These are phyloP conservation scores for Characodon lateralis DNA, from an alignment of 2,797 vertebrate genomes.

Conservation along the genomic window DNA sequence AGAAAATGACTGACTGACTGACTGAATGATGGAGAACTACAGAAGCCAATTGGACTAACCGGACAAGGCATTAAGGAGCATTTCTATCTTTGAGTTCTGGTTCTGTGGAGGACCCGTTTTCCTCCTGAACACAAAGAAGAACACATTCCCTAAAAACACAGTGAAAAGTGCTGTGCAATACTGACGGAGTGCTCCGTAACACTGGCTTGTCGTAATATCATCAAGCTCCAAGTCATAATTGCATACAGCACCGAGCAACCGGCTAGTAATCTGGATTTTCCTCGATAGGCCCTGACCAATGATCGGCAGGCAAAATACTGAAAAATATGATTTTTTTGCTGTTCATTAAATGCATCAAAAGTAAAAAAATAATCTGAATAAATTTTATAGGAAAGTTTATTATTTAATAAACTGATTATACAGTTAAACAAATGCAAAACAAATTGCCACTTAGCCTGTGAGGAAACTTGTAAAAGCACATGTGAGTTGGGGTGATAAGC, in stretches of 20 bases:
- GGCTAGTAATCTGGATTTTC: neutral
- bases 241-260: neutral
- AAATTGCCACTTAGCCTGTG: slow-evolving; percentile 8
- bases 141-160: neutral
- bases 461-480: slow-evolving; percentile 38
- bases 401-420: neutral
- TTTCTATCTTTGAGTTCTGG: neutral
- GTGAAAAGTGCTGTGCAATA: neutral
- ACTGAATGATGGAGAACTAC: neutral
- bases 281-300: neutral
- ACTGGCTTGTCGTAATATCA: neutral
- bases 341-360: neutral
- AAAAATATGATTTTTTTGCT: neutral
- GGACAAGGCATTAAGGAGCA: neutral
- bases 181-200: neutral
- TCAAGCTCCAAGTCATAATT: neutral
- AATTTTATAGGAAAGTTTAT: neutral
- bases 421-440: slow-evolving; percentile 9
- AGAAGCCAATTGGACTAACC: neutral
- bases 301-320: neutral
- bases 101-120: too few relatives aligned
- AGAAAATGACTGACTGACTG: too few relatives aligned
- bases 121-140: neutral
- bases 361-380: neutral
- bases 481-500: slow-evolving; percentile 61